A percentile compares a stretch with the other conserved stretches of the same genome.
Evolutionary conservation across 2,113 vertebrate species (phyloP).

Genomic region (Cephalopholis sonnerati): DNA sequence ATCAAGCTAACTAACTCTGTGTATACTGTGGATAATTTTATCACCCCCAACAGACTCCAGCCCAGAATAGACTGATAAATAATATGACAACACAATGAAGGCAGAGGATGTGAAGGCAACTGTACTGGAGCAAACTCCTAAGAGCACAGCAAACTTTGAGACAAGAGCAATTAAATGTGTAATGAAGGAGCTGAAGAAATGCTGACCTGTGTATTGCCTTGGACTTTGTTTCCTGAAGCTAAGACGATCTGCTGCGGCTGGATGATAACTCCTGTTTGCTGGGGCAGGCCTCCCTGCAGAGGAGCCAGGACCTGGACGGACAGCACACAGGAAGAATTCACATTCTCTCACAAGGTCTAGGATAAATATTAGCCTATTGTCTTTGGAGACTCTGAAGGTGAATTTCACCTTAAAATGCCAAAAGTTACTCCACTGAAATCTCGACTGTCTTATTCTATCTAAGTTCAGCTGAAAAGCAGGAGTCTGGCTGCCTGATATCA

Average conservation of each 20-base stretch:
- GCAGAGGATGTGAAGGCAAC: neutral
- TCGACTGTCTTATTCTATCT: neutral
- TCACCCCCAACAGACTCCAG: neutral
- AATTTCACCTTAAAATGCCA: neutral
- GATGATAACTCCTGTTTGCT: slow-evolving; percentile 98
- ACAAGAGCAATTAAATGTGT: neutral
- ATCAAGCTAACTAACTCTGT: neutral
- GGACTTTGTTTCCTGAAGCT: slow-evolving; percentile 92
- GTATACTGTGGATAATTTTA: neutral
- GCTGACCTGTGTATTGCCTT: slow-evolving; percentile 89
- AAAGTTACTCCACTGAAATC: neutral
- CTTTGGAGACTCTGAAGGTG: neutral
- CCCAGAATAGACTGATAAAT: neutral
- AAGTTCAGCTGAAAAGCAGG: neutral
- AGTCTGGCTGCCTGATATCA: neutral
- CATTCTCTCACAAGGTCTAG: neutral
- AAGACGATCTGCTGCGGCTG: slow-evolving; percentile 98
- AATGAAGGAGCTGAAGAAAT: neutral
- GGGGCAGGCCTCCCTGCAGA: slow-evolving; percentile 92
- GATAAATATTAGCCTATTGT: neutral
- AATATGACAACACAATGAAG: neutral
- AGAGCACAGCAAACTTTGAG: neutral
- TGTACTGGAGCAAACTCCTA: neutral
- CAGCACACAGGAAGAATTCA: neutral
- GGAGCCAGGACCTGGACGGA: slow-evolving; percentile 92